Base-by-base conservation (phyloP, 2,113 vertebrate species). In the Engraulis encrasicolus region DNA sequence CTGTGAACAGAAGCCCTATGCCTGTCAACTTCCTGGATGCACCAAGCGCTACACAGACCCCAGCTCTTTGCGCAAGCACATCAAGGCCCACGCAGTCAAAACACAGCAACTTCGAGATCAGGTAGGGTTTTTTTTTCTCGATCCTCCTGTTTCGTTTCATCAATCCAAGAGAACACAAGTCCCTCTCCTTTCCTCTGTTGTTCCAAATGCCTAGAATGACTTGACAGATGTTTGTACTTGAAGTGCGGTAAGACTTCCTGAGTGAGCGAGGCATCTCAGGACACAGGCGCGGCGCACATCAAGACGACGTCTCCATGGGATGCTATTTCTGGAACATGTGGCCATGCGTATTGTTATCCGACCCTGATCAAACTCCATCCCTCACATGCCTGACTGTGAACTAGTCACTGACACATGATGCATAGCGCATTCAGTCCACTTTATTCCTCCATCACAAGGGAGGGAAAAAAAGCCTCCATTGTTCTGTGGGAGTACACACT, bases 21-120 rank as follows among this genome's bases (percentile, higher is more conserved):
- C 92, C 83, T 94, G 93, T 88, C 93, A 94, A 91, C 92, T 94
- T 79, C 89, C 91, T 0, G 93, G 93, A 52, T 94, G 93, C 87
- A 92, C 91, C 90, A 94, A n/a, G n/a, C n/a, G n/a, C n/a, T n/a
- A n/a, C n/a, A n/a, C n/a, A n/a, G n/a, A n/a, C n/a, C n/a, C n/a
- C 81, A 94, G 93, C 90, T 94, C 93, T 0, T 34, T 94, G 77
- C 88, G 93, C n/a, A 94, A 94, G 31, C 93, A 94, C 34, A 90
- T 93, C 89, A 94, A 94, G 23, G 91, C 92, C 54, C 93, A 94
- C 77, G 90, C 92, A 2, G 83, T 87, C 78, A 92, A 92, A 90
- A 90, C 90, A 58, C 89, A 89, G 40, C 92, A 91, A 85, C 86
- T 90, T 34, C 85, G 85, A 23, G 92, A 93, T 82, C 91, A 93